Percentiles rank a stretch among this genome's conserved stretches.
Evolutionary conservation across 2,797 vertebrate species (phyloP).

Genomic region (Chrysolophus pictus): DNA sequence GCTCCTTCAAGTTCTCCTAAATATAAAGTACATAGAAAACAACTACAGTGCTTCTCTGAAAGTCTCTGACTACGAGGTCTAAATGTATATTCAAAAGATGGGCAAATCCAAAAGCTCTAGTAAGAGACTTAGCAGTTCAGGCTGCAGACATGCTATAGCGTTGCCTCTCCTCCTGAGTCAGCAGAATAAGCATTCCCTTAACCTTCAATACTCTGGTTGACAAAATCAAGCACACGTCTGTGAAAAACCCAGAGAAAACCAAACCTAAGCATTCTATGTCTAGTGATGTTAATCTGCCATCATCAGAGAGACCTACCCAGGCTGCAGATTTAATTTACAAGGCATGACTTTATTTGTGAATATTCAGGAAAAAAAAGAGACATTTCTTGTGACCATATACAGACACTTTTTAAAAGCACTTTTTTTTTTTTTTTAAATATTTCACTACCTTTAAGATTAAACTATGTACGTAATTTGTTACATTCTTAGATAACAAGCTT

Average conservation of each 20-base stretch:
- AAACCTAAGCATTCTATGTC: neutral
- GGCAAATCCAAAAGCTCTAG: constrained; percentile 8
- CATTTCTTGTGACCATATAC: neutral
- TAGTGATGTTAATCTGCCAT: neutral
- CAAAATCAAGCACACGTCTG: neutral
- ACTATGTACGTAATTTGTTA: neutral
- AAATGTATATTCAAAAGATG: neutral
- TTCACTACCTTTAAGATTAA: neutral
- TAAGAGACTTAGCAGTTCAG: neutral
- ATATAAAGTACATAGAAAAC: neutral
- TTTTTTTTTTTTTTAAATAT: too few species aligned
- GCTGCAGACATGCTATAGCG: neutral
- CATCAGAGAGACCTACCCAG: neutral
- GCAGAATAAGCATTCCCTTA: constrained; percentile 21
- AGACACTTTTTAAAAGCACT: neutral
- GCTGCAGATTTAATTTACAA: neutral
- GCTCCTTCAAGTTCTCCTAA: neutral
- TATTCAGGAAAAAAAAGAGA: neutral
- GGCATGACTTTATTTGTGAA: neutral
- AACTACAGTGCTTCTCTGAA: neutral
- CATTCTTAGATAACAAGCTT: neutral
- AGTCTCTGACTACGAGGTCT: neutral
- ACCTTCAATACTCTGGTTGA: constrained; percentile 12
- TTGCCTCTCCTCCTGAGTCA: neutral
- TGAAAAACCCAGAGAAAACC: neutral